phyloP scores from a whole-genome alignment of 1,140 invertebrate genomes.

The Campoletis sonorensis region DNA sequence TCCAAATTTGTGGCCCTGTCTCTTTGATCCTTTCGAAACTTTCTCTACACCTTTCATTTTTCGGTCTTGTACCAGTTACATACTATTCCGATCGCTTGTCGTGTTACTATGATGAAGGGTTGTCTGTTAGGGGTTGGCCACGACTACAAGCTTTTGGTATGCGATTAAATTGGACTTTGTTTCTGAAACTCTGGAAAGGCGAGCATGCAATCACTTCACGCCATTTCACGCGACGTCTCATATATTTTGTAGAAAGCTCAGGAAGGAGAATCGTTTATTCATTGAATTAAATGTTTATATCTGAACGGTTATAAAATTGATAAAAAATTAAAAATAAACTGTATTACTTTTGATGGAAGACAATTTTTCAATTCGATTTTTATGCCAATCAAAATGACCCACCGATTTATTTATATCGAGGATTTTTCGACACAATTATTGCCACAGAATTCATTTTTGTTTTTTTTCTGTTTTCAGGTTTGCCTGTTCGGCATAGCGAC shows the following conservation, averaged over 20 bases:
- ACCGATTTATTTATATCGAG: too few species aligned
- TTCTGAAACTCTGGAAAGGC: constrained; percentile 8
- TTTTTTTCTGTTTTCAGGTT: constrained; percentile 64
- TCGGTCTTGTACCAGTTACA: constrained; percentile 21
- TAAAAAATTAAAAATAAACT: too few species aligned
- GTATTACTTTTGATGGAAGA: background rate
- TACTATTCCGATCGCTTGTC: constrained; percentile 1
- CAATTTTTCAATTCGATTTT: background rate
- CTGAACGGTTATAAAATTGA: too few species aligned
- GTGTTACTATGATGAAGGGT: constrained; percentile 23
- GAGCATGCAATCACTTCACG: constrained; percentile 42
- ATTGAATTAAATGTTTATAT: background rate
- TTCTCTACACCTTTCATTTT: constrained; percentile 6
- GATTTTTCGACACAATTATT: background rate
- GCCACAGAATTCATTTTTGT: background rate
- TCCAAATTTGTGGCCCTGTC: background rate
- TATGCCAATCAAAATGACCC: background rate
- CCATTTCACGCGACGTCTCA: constrained; percentile 15
- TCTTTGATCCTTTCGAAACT: background rate
- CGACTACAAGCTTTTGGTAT: constrained; percentile 13
- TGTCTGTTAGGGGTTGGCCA: constrained; percentile 29
- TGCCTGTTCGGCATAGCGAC: constrained; percentile 67
- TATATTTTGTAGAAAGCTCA: background rate
- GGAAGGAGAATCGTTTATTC: background rate
- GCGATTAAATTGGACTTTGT: constrained; percentile 38